Percentiles rank a stretch among this genome's conserved stretches.
Evolutionary conservation across 2,113 vertebrate species (phyloP).

Genomic region (Channa maculata): DNA sequence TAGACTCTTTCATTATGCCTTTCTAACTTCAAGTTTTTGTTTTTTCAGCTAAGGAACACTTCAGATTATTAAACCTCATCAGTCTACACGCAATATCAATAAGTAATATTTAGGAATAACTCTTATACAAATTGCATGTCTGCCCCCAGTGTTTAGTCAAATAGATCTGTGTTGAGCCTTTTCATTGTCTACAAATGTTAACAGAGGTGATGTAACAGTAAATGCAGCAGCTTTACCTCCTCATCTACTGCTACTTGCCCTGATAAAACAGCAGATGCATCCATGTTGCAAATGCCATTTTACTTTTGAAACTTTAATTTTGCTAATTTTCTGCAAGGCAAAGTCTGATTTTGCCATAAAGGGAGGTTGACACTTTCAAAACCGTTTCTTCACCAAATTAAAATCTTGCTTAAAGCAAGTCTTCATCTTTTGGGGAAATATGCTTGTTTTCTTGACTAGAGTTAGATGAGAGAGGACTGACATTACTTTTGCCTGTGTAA

Average conservation of each 20-base stretch:
- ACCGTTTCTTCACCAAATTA: neutral
- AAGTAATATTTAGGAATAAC: slow-evolving; percentile 1
- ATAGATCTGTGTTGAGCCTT: neutral
- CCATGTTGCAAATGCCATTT: neutral
- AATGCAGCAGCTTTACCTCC: slow-evolving; percentile 36
- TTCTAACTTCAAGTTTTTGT: slow-evolving; percentile 27
- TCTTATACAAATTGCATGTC: slow-evolving; percentile 7
- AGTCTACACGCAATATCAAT: neutral
- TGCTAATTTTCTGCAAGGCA: no score
- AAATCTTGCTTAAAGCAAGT: neutral
- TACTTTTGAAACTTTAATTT: no score
- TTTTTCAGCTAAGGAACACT: slow-evolving; percentile 41
- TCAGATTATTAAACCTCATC: slow-evolving; percentile 22
- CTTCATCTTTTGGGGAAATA: neutral
- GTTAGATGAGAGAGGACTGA: neutral
- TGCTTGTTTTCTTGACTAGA: neutral
- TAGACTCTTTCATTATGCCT: neutral
- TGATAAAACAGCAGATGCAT: neutral
- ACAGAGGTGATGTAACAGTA: neutral
- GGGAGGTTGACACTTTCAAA: neutral
- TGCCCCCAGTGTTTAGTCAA: neutral
- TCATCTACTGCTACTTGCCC: neutral
- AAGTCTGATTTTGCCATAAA: neutral
- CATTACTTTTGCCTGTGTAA: neutral
- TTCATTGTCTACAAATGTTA: neutral